Percentiles rank a stretch among this genome's conserved stretches.
Evolutionary conservation across 2,797 vertebrate genomes (phyloP).

Genomic region (Notamacropus eugenii): DNA sequence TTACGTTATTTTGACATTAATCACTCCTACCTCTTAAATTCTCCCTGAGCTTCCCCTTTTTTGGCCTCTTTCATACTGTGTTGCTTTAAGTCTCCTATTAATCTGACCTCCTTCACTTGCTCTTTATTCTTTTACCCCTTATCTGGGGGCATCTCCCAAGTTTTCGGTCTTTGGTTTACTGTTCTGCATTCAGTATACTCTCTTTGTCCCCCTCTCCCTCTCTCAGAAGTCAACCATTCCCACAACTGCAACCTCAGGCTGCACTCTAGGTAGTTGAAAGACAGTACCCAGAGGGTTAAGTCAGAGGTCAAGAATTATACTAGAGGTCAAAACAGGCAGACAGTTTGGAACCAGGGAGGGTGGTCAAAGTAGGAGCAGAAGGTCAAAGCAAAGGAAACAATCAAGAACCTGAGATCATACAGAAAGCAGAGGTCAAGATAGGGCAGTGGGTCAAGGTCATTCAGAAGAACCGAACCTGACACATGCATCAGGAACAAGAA

Average conservation of each 20-base stretch:
- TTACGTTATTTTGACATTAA: constrained; percentile 46
- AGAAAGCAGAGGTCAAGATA: constrained; percentile 61
- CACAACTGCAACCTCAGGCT: constrained; percentile 60
- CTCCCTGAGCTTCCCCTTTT: not conserved
- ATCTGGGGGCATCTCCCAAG: constrained; percentile 37
- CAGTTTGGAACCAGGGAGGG: constrained; percentile 74
- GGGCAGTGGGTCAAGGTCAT: constrained; percentile 8
- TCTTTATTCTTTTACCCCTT: constrained; percentile 7
- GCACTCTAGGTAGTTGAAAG: constrained; percentile 57
- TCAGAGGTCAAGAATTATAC: constrained; percentile 73
- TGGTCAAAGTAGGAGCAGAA: constrained; percentile 69
- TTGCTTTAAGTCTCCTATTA: constrained; percentile 8
- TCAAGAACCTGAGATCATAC: constrained; percentile 64
- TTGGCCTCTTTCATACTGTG: not conserved
- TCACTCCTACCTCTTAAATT: constrained; percentile 39
- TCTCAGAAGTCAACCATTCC: constrained; percentile 59
- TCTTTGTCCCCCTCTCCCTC: not conserved
- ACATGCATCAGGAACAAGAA: not conserved
- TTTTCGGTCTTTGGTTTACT: constrained; percentile 35
- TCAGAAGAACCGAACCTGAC: constrained; percentile 22
- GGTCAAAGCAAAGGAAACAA: constrained; percentile 56
- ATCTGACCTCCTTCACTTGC: constrained; percentile 11
- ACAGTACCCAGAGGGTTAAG: constrained; percentile 47
- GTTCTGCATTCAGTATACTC: not conserved
- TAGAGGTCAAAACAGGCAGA: constrained; percentile 73